Conservation (phyloP, 2,888 invertebrate genomes). For the Ischnura elegans region DNA sequence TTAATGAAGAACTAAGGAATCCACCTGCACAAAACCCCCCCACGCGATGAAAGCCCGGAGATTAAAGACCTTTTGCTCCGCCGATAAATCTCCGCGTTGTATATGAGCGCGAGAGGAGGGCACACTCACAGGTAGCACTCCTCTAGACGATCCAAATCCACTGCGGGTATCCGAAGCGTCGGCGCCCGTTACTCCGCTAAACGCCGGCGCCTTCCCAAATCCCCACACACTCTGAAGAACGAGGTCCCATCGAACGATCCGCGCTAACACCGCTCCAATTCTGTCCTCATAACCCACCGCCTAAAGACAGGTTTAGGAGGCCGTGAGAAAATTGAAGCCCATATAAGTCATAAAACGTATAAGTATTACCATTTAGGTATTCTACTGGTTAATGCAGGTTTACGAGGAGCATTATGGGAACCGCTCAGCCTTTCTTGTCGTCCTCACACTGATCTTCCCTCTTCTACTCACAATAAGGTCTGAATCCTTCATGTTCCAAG, state of each 20-base stretch:
- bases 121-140: no score
- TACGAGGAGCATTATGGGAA: no score
- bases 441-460: no score
- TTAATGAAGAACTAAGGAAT: constrained; percentile 54
- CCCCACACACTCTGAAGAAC: not conserved
- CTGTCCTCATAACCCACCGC: not conserved
- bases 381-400: no score
- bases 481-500: no score
- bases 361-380: no score
- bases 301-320: not conserved
- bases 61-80: not conserved
- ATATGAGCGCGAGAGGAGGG: no score
- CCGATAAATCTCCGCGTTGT: constrained; percentile 40
- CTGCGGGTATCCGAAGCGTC: not conserved
- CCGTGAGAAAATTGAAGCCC: not conserved
- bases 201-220: not conserved
- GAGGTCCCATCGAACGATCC: not conserved
- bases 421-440: no score
- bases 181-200: not conserved
- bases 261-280: not conserved
- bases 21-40: constrained; percentile 51
- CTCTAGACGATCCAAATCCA: not conserved
- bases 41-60: constrained; percentile 39
- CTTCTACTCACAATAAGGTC: no score
- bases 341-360: no score